These are phyloP conservation scores for Prosapia bicincta DNA, from an alignment of 2,888 invertebrate species.

Conservation along the genomic window DNA sequence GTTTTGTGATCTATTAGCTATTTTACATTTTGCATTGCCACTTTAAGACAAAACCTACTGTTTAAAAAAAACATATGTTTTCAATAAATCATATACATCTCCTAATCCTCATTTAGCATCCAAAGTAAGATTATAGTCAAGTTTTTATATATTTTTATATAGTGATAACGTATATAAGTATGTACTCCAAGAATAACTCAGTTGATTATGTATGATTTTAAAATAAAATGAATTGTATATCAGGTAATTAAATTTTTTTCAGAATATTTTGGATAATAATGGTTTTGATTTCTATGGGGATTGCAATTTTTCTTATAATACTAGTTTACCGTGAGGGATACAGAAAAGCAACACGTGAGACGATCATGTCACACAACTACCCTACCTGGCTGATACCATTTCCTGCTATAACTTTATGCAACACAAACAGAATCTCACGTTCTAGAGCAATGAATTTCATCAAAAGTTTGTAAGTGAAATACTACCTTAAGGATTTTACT, in stretches of 20 bases:
- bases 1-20: too few species aligned
- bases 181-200: too few species aligned
- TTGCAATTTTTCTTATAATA: not conserved
- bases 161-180: too few species aligned
- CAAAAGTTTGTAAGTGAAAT: conserved; percentile 6
- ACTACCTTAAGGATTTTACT: too few species aligned
- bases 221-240: not conserved
- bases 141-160: too few species aligned
- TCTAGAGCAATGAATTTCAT: conserved; percentile 17
- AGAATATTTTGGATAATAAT: conserved; percentile 6
- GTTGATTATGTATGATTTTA: not conserved
- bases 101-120: too few species aligned
- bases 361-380: conserved; percentile 9
- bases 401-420: conserved; percentile 10
- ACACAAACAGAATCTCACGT: conserved; percentile 9
- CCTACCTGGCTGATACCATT: conserved; percentile 13
- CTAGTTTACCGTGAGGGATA: not conserved
- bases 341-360: conserved; percentile 6
- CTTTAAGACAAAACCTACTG: too few species aligned
- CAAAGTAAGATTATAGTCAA: too few species aligned
- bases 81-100: too few species aligned
- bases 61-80: too few species aligned
- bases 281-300: not conserved
- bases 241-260: not conserved
- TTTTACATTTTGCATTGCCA: too few species aligned